Base-by-base conservation (phyloP, 2,113 vertebrate genomes). In the Columbina picui region DNA sequence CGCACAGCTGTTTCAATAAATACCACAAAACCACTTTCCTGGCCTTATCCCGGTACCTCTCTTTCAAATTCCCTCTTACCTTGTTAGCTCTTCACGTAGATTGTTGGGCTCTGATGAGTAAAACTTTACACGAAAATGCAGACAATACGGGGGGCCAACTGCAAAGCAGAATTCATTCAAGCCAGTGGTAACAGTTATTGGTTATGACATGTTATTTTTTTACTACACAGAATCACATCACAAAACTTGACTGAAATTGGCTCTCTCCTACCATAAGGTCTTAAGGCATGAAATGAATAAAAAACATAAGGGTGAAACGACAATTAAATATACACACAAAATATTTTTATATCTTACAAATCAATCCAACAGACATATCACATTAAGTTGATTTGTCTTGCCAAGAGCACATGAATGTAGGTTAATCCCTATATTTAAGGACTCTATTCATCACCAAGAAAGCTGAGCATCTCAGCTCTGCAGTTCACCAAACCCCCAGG, bases 51-150 rank as follows among this genome's bases (percentile, higher is more conserved):
- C 3, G 23, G 12, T 38, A 38, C 21, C 45, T 20, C 2, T 11
- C 22, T 59, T 23, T 30, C 41, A 55, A 81, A 89, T 64, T 64
- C 36, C 30, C 22, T 63, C 91, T 94, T 96, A 99, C 99, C 99
- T 98, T 84, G 99, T 99, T 78, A 99, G 98, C 79, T 99, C 99
- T 97, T 99, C 99, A 45, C 99, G 99, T 16, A 99, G 98, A 94
- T 99, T 99, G 97, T 99, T 99, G 21, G 99, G 99, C 94, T 99
- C 99, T 16, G 99, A 99, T 3, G 99, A 99, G 96, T 99, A 99
- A 97, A 99, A 99, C 95, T 99, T 99, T 19, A 99, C 99, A 94
- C 99, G 98, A 98, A 99, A 97, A 97, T 99, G 99, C 71, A 99
- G 99, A 97, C 99, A 99, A 96, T 99, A 99, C 0, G 99, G 99